Percentiles rank a stretch among this genome's conserved stretches.
Conservation (phyloP, 2,888 invertebrate species). For the Bombyx huttoni region DNA sequence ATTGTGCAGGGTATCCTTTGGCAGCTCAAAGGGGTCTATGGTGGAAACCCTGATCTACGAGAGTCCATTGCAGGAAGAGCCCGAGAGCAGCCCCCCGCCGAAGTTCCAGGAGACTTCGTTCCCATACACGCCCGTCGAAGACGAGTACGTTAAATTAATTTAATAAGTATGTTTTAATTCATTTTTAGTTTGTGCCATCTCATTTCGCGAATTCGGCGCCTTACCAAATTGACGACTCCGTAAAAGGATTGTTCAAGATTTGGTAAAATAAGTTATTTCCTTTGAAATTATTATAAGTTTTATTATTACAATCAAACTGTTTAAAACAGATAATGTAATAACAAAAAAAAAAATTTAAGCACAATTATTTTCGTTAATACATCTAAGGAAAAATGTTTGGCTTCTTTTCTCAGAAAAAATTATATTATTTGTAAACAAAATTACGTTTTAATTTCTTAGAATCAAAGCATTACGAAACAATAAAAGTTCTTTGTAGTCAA, state of each 20-base stretch:
- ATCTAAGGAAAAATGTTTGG: too few relatives aligned
- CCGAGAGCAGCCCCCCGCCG: constrained; percentile 78
- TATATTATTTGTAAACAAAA: too few relatives aligned
- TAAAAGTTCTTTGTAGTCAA: too few relatives aligned
- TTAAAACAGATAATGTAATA: too few relatives aligned
- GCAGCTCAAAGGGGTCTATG: constrained; percentile 95
- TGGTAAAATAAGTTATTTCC: neutral
- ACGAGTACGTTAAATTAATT: constrained; percentile 68
- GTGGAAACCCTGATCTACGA: constrained; percentile 94
- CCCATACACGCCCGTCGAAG: constrained; percentile 65
- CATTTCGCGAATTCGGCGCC: neutral
- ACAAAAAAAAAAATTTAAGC: too few relatives aligned
- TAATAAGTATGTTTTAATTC: constrained; percentile 47
- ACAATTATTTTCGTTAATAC: too few relatives aligned
- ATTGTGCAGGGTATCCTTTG: constrained; percentile 86
- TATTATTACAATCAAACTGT: too few relatives aligned
- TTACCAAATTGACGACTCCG: neutral
- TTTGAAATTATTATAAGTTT: too few relatives aligned
- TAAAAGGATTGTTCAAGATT: neutral
- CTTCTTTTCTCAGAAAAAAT: too few relatives aligned
- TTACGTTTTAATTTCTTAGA: too few relatives aligned
- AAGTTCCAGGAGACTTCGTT: constrained; percentile 55
- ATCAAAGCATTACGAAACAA: too few relatives aligned
- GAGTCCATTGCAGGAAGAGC: constrained; percentile 85
- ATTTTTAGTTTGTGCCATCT: constrained; percentile 31